phyloP scores from a whole-genome alignment of 1,140 invertebrate species.

The Aleiodes sp. region DNA sequence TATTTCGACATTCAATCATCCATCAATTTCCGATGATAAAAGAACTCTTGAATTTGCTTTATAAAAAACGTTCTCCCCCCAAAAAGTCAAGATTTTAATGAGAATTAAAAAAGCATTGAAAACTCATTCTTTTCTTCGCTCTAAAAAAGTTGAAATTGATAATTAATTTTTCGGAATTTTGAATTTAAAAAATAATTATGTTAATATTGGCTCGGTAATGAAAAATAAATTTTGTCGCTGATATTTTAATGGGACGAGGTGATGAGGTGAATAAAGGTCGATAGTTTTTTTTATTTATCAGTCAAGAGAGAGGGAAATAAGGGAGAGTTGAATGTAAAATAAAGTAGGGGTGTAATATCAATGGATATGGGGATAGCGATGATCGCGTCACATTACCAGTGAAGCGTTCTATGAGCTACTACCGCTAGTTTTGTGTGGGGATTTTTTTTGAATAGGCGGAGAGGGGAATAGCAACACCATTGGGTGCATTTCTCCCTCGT shows the following conservation, averaged over 20 bases:
- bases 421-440: slow-evolving; percentile 44
- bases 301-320: background rate
- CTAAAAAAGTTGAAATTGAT: too few relatives aligned
- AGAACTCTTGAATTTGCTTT: background rate
- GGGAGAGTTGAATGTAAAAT: slow-evolving; percentile 25
- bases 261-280: background rate
- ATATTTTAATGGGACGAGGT: slow-evolving; percentile 37
- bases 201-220: too few relatives aligned
- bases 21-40: too few relatives aligned
- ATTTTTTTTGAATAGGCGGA: too few relatives aligned
- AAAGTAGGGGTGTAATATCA: slow-evolving; percentile 49
- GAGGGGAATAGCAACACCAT: slow-evolving; percentile 32
- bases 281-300: background rate
- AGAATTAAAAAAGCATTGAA: too few relatives aligned
- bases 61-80: background rate
- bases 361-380: slow-evolving; percentile 56
- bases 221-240: too few relatives aligned
- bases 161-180: too few relatives aligned
- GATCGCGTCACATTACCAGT: slow-evolving; percentile 63
- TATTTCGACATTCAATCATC: background rate
- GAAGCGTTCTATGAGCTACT: slow-evolving; percentile 62
- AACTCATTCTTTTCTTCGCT: too few relatives aligned
- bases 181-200: too few relatives aligned
- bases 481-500: background rate
- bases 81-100: too few relatives aligned